Evolutionary conservation across 2,888 invertebrate genomes (phyloP).

Genomic region (Apodemia zela): DNA sequence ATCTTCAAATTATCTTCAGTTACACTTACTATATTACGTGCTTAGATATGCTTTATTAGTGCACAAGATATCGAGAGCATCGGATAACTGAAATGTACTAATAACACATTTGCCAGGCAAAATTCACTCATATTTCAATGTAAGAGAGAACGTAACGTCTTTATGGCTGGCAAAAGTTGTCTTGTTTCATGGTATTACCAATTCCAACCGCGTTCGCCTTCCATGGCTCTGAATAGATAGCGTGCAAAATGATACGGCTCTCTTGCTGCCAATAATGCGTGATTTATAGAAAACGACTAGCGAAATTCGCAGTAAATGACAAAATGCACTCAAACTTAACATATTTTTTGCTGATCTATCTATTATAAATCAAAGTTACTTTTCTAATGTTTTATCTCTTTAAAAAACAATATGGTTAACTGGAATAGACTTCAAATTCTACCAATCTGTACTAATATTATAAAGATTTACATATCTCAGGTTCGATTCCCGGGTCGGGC

Average conservation of each 20-base stretch:
- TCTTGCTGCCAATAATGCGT: slow-evolving; percentile 69
- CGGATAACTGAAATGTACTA: background rate
- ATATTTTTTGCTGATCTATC: slow-evolving; percentile 19
- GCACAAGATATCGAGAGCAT: slow-evolving; percentile 16
- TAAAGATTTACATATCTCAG: too few relatives aligned
- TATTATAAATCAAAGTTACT: too few relatives aligned
- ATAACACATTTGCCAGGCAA: background rate
- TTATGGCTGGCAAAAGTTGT: background rate
- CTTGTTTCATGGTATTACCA: slow-evolving; percentile 13
- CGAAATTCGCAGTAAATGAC: slow-evolving; percentile 4
- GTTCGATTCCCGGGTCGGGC: too few relatives aligned
- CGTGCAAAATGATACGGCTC: slow-evolving; percentile 68
- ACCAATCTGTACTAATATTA: too few relatives aligned
- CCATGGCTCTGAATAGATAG: slow-evolving; percentile 73
- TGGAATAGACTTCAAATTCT: too few relatives aligned
- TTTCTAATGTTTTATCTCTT: too few relatives aligned
- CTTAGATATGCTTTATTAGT: slow-evolving; percentile 15
- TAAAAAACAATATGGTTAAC: too few relatives aligned
- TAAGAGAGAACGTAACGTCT: background rate
- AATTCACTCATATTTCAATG: background rate
- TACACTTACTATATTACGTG: slow-evolving; percentile 15
- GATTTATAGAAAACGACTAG: slow-evolving; percentile 52
- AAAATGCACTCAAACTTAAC: slow-evolving; percentile 23
- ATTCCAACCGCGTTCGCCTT: slow-evolving; percentile 63
- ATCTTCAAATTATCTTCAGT: slow-evolving; percentile 13